Conservation (phyloP, 2,888 invertebrate genomes). For the Gymnocheta viridis region DNA sequence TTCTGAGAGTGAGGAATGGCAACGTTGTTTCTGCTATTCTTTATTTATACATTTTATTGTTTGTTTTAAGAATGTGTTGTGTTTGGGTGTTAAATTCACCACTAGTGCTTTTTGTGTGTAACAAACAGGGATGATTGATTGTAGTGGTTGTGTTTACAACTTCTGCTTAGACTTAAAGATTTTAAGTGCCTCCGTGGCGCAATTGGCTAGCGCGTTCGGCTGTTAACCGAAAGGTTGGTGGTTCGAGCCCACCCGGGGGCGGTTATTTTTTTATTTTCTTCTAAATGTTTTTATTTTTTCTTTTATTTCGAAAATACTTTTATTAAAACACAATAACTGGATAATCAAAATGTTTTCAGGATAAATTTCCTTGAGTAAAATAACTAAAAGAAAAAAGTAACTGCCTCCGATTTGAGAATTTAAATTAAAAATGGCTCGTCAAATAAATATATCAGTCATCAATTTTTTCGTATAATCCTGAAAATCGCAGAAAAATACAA, state of each 20-base stretch:
- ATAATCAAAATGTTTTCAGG: too few relatives aligned
- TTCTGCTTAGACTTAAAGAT: not conserved
- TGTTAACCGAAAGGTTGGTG: conserved; percentile 99
- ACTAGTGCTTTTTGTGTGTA: conserved; percentile 24
- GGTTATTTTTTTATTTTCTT: conserved; percentile 81
- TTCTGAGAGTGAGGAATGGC: not conserved
- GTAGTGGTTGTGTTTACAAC: not conserved
- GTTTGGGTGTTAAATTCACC: conserved; percentile 11
- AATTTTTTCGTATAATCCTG: too few relatives aligned
- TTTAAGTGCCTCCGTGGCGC: conserved; percentile 88
- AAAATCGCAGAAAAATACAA: too few relatives aligned
- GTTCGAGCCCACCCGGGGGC: conserved; percentile 98
- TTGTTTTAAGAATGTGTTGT: not conserved
- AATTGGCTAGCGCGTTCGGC: conserved; percentile 98
- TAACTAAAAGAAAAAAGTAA: too few relatives aligned
- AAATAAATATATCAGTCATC: too few relatives aligned
- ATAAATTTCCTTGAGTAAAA: too few relatives aligned
- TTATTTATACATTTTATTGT: not conserved
- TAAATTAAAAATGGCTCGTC: too few relatives aligned
- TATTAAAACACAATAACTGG: too few relatives aligned
- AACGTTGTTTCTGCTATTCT: not conserved
- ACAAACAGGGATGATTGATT: not conserved
- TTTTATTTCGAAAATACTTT: too few relatives aligned
- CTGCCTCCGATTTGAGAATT: too few relatives aligned
- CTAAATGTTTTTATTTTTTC: not conserved